Evolutionary conservation across 2,797 vertebrate species (phyloP), one percentile per base, ranked within the genome.

Genomic region (Helostoma temminkii): DNA sequence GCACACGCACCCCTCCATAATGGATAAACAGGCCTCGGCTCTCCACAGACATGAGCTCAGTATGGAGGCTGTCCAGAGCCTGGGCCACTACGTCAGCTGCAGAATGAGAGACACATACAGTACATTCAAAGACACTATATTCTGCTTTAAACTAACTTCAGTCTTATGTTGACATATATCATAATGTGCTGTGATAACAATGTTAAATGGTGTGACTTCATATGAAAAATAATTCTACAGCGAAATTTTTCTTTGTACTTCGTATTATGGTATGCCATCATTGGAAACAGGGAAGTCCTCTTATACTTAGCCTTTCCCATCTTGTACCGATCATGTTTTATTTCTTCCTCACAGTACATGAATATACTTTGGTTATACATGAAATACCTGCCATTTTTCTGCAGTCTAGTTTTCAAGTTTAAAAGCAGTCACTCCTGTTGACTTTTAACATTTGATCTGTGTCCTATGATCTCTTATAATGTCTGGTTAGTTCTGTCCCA

Each of bases 1-100:
- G 25, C 9, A 91, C 88, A 26, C 88, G 80, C 63, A 96, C 71
- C 37, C 95, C 95, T 46, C 86, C 91, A 55, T 94, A 95, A 58
- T 94, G 91, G 88, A 98, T 83, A 92, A 97, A 97, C 22, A 97
- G 90, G 28, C 81, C 75, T 76, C 93, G 94, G 45, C 94, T 95
- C 79, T 97, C 94, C 75, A 95, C 95, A 16, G 85, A 91, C 89
- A 90, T 93, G 85, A 98, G 87, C 56, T 95, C 94, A n/a, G 80
- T 4, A 0, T 76, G 90, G 65, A 98, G 92, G 16, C 91, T 88
- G 74, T 93, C 93, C 84, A 97, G 93, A 0, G 93, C 94, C 66
- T 95, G 96, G 73, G 96, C 94, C 89, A 97, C 67, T 30, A 95
- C 92, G 83, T 97, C 96, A 71, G 92, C 96, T 97, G 81, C 18